These are phyloP conservation scores for Chelon auratus DNA, from an alignment of 2,797 vertebrate genomes.

Conservation along the genomic window DNA sequence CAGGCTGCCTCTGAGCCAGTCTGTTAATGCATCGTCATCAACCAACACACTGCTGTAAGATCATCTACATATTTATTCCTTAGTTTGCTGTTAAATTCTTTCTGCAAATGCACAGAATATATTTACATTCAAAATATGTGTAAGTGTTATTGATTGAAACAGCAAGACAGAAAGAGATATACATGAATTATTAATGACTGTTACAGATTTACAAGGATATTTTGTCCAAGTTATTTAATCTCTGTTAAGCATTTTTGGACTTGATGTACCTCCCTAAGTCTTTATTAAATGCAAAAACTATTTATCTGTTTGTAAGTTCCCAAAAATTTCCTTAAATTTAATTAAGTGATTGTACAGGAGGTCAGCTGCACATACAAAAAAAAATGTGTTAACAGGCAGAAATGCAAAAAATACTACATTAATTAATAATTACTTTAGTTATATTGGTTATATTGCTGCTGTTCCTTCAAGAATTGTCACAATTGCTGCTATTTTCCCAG, in stretches of 20 bases:
- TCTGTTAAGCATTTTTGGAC: neutral
- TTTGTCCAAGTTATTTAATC: neutral
- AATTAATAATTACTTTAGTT: neutral
- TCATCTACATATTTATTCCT: slow-evolving; percentile 9
- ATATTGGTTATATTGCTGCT: neutral
- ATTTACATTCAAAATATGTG: slow-evolving; percentile 10
- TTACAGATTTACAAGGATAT: neutral
- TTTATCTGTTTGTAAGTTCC: neutral
- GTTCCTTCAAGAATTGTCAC: neutral
- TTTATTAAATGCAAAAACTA: too few relatives aligned
- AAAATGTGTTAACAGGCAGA: neutral
- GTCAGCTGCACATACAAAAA: slow-evolving; percentile 5
- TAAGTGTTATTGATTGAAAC: too few relatives aligned
- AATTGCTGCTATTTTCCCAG: neutral
- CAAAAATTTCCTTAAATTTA: neutral
- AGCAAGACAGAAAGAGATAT: too few relatives aligned
- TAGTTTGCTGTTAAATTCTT: slow-evolving; percentile 9
- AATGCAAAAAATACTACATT: neutral
- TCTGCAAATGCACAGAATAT: neutral
- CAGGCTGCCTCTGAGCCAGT: slow-evolving; percentile 28
- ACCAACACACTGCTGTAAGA: slow-evolving; percentile 21
- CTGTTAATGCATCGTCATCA: slow-evolving; percentile 53
- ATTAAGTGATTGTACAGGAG: slow-evolving; percentile 2
- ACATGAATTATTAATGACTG: slow-evolving; percentile 2
- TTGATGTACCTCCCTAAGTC: too few relatives aligned